Percentiles rank a stretch among this genome's conserved stretches.
Conservation (phyloP, 1,140 invertebrate species). For the Danaus melanippus region DNA sequence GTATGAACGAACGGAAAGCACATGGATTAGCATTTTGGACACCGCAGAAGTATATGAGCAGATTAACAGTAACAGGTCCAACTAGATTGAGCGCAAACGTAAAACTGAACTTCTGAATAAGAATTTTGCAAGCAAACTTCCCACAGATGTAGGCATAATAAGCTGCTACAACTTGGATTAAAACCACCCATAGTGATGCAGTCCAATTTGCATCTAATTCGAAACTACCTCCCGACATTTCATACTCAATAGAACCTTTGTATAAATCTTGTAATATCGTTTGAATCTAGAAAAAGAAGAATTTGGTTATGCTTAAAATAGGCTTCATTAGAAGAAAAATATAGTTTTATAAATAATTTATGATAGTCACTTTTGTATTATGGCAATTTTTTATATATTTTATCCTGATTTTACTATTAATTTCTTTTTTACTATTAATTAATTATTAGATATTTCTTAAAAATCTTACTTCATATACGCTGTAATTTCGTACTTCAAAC, state of each 20-base stretch:
- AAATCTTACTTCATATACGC: conserved; percentile 76
- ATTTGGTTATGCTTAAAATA: no score
- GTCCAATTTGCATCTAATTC: conserved; percentile 75
- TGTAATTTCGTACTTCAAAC: conserved; percentile 83
- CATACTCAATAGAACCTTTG: conserved; percentile 77
- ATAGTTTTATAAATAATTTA: no score
- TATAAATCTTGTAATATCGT: conserved; percentile 66
- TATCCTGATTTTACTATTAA: neutral
- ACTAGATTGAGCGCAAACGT: conserved; percentile 94
- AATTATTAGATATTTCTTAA: no score
- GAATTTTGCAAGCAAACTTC: conserved; percentile 96
- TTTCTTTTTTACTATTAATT: no score
- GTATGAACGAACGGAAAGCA: conserved; percentile 85
- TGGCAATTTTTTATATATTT: no score
- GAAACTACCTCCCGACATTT: conserved; percentile 78
- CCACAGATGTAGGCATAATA: conserved; percentile 90
- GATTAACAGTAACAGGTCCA: conserved; percentile 88
- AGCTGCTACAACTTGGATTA: conserved; percentile 85
- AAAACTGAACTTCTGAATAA: conserved; percentile 96
- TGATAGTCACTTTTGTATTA: no score
- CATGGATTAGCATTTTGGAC: conserved; percentile 87
- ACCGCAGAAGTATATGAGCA: conserved; percentile 91
- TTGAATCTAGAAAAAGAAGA: conserved; percentile 64
- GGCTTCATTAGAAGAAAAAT: no score
- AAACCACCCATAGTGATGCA: conserved; percentile 82